Evolutionary conservation across 1,140 invertebrate species (phyloP).

Genomic region (Pseudachorutes palmiensis): DNA sequence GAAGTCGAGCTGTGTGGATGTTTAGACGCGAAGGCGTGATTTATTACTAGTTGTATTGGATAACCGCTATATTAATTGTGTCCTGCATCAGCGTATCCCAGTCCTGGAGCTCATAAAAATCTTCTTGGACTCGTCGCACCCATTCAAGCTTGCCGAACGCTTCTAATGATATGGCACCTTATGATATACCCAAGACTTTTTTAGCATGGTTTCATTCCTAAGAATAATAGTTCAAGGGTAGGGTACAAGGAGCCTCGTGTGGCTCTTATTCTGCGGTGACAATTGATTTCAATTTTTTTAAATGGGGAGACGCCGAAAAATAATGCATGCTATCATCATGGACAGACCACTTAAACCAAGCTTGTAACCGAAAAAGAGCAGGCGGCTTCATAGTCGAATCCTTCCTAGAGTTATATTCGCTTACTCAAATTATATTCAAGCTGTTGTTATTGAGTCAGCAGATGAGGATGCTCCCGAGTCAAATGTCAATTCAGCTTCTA

Average conservation of each 20-base stretch:
- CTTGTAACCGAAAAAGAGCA: background rate
- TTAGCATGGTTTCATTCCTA: background rate
- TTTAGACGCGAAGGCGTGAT: background rate
- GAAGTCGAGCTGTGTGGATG: background rate
- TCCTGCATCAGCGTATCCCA: background rate
- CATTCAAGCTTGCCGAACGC: background rate
- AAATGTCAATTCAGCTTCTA: background rate
- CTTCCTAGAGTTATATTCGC: background rate
- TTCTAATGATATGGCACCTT: background rate
- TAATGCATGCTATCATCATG: background rate
- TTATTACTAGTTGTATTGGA: background rate
- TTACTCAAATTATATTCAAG: background rate
- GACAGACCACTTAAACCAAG: background rate
- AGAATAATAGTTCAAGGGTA: slow-evolving; percentile 7
- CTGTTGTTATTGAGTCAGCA: background rate
- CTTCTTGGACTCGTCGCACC: background rate
- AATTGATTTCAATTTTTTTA: slow-evolving; percentile 7
- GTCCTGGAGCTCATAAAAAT: background rate
- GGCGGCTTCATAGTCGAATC: background rate
- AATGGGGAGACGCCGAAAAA: background rate
- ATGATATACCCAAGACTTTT: background rate
- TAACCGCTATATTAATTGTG: background rate
- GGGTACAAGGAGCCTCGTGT: background rate
- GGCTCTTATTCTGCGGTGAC: background rate
- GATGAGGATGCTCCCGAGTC: no score